phyloP scores from a whole-genome alignment of 2,113 vertebrate genomes.

The Oceanites oceanicus region DNA sequence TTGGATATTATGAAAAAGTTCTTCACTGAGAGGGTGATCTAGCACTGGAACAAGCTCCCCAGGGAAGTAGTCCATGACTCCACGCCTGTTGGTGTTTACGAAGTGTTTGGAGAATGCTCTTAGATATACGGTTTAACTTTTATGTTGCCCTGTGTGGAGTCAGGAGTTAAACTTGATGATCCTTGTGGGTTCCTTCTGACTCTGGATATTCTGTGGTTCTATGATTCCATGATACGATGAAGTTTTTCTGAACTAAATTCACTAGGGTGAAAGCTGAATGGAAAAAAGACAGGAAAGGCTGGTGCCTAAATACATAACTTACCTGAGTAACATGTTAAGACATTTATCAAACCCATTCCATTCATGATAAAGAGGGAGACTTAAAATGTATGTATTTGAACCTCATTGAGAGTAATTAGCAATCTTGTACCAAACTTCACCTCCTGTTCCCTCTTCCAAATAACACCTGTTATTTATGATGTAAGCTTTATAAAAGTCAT shows the following conservation, averaged over 20 bases:
- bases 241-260: neutral
- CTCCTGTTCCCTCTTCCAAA: neutral
- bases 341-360: neutral
- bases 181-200: neutral
- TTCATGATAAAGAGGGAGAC: neutral
- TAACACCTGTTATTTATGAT: conserved; percentile 18
- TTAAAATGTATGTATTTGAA: neutral
- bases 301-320: neutral
- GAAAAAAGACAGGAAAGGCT: neutral
- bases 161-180: neutral
- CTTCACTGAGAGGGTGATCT: neutral
- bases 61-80: too few relatives aligned
- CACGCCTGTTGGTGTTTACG: neutral
- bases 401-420: neutral
- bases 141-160: neutral
- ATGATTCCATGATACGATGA: neutral
- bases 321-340: neutral
- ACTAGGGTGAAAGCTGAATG: neutral
- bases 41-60: neutral
- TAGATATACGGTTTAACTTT: neutral
- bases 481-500: neutral
- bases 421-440: neutral
- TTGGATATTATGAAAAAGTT: neutral
- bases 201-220: neutral
- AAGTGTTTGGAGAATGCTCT: fast-evolving